Evolutionary conservation across 1,140 invertebrate genomes (phyloP).

Genomic region (Coelopa frigida): DNA sequence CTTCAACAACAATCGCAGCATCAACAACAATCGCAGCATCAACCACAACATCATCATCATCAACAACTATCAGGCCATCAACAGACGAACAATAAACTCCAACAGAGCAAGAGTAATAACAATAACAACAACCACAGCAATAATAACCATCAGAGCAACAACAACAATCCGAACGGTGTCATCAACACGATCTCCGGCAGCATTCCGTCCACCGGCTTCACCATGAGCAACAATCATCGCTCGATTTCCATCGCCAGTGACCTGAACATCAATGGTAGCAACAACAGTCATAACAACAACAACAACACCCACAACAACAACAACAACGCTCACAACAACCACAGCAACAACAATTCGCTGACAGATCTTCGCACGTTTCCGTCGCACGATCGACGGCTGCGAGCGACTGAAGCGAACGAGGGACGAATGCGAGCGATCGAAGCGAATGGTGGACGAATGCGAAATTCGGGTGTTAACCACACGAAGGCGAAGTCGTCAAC

Average conservation of each 20-base stretch:
- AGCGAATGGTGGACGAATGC: too few species aligned
- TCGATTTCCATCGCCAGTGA: background rate
- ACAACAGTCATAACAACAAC: conserved; percentile 5
- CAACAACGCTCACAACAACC: conserved; percentile 11
- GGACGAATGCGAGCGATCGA: conserved; percentile 6
- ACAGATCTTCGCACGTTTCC: too few species aligned
- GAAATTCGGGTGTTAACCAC: too few species aligned
- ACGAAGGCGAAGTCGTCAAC: too few species aligned
- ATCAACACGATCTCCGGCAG: conserved; percentile 40
- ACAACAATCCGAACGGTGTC: conserved; percentile 19
- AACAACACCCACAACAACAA: conserved; percentile 7
- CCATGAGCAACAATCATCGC: background rate
- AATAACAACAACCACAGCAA: background rate
- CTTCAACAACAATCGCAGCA: conserved; percentile 1
- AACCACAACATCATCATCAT: conserved; percentile 12
- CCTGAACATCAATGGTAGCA: background rate
- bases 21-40: conserved; percentile 12
- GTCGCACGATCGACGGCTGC: too few species aligned
- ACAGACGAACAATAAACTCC: too few species aligned
- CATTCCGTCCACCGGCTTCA: conserved; percentile 30
- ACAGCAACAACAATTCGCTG: conserved; percentile 10
- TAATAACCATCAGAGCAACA: background rate
- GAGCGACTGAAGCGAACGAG: too few species aligned
- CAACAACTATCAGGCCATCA: too few species aligned
- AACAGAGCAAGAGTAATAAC: conserved; percentile 15